Percentiles rank a stretch among this genome's conserved stretches.
Evolutionary conservation across 1,140 invertebrate genomes (phyloP).

Genomic region (Cherax destructor): DNA sequence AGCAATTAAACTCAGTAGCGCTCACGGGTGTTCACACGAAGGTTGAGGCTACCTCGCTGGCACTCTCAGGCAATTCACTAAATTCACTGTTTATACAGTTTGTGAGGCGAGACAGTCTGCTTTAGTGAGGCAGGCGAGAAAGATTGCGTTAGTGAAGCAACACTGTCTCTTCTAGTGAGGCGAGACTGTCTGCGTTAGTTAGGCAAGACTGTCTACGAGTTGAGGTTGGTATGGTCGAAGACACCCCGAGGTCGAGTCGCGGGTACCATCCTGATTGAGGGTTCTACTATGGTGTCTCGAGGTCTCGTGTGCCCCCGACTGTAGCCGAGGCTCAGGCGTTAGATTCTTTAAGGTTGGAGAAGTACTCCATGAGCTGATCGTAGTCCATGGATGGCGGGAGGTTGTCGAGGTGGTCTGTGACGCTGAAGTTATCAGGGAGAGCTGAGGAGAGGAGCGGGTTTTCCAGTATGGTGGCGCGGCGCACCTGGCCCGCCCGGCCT

Average conservation of each 20-base stretch:
- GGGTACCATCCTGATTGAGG: not conserved
- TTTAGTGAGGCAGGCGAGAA: too few relatives aligned
- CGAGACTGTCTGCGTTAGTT: not conserved
- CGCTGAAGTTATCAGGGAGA: slow-evolving; percentile 89
- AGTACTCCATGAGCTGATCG: slow-evolving; percentile 97
- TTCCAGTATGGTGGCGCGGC: slow-evolving; percentile 88
- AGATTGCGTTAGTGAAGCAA: too few relatives aligned
- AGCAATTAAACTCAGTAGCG: not conserved
- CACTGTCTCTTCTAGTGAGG: not conserved
- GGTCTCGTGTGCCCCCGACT: not conserved
- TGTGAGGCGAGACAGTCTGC: not conserved
- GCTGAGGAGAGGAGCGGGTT: slow-evolving; percentile 85
- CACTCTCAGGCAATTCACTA: not conserved
- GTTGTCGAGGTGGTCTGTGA: slow-evolving; percentile 92
- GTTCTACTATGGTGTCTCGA: not conserved
- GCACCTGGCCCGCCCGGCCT: slow-evolving; percentile 78
- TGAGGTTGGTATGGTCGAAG: too few relatives aligned
- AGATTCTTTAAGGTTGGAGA: slow-evolving; percentile 95
- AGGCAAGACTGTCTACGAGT: too few relatives aligned
- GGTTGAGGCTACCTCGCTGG: not conserved
- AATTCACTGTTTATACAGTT: not conserved
- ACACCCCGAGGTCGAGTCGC: too few relatives aligned
- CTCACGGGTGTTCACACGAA: not conserved
- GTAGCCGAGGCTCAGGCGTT: slow-evolving; percentile 76
- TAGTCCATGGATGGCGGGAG: slow-evolving; percentile 95